Base-by-base conservation (phyloP, 2,797 vertebrate species). In the Trematomus bernacchii region DNA sequence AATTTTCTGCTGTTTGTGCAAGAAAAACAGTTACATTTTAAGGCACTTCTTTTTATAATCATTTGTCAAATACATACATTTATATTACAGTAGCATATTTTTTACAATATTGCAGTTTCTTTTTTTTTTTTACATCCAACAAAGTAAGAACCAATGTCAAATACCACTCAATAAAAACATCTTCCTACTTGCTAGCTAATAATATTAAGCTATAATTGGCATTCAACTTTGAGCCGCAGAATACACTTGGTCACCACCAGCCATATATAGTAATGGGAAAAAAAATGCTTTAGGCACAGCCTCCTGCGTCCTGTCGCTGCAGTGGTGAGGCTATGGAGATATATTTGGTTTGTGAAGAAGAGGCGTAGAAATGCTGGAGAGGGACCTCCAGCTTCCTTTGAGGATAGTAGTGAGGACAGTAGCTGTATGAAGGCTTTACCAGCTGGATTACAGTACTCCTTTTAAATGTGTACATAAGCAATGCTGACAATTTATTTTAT, bases 291-390 rank as follows among this genome's bases (percentile, higher is more conserved):
- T 40, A 55, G 14, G 46, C 51, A 59, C 6, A 42, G 64, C 42
- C 73, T 83, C 59, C 68, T 69, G 77, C 59, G 60, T 73, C 40
- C 19, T 67, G 79, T 90, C 78, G 64, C 76, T 70, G 74, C 71
- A 15, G 57, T n/a, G 47, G 11, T 30, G 63, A 69, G 75, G 54
- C n/a, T 82, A 21, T 40, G 16, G 72, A 59, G 74, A 88, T 93
- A 92, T 93, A 93, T 92, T 90, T 80, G 79, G 87, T 86, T 80
- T 73, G 48, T 87, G 71, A 87, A 85, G 83, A 85, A 76, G 69
- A 91, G 77, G 89, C 82, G 81, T 89, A 76, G 87, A 87, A 90
- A 87, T 86, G 85, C 43, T 64, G 62, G 47, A 74, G 77, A 59
- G 57, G 74, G 82, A 80, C 73, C 75, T 71, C 73, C 33, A 48